phyloP scores from a whole-genome alignment of 2,888 invertebrate species.

The Platycnemis pennipes region DNA sequence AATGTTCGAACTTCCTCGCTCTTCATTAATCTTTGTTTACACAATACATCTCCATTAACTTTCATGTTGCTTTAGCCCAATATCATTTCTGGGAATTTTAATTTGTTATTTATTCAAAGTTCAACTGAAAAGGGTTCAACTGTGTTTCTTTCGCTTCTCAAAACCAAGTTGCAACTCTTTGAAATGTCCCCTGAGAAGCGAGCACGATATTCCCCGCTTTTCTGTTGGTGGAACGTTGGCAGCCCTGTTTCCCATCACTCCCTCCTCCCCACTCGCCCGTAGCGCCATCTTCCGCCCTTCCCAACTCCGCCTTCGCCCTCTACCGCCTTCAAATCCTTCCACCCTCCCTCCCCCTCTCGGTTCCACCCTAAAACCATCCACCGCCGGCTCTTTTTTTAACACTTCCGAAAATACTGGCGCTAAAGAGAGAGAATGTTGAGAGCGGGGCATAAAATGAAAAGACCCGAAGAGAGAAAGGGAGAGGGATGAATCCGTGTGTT shows the following conservation, averaged over 20 bases:
- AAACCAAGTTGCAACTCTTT: too few species aligned
- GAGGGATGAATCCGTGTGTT: background rate
- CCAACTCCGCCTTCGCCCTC: background rate
- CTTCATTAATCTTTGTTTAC: too few species aligned
- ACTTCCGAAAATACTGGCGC: conserved; percentile 67
- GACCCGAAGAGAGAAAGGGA: background rate
- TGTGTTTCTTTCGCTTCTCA: too few species aligned
- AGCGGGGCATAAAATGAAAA: background rate
- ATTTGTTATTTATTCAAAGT: too few species aligned
- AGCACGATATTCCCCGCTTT: background rate
- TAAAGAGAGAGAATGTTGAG: conserved; percentile 53
- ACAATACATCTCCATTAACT: too few species aligned
- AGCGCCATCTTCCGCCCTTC: background rate
- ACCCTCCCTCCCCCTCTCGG: background rate
- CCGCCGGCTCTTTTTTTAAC: conserved; percentile 60
- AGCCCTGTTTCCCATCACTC: background rate
- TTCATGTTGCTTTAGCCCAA: too few species aligned
- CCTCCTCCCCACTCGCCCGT: background rate
- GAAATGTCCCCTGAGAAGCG: background rate
- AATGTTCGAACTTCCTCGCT: too few species aligned
- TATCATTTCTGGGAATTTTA: too few species aligned
- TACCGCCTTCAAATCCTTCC: background rate
- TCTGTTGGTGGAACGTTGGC: background rate
- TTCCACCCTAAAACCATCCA: conserved; percentile 22
- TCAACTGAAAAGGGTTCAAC: too few species aligned